phyloP scores from a whole-genome alignment of 2,797 vertebrate species.

The Fringilla coelebs region DNA sequence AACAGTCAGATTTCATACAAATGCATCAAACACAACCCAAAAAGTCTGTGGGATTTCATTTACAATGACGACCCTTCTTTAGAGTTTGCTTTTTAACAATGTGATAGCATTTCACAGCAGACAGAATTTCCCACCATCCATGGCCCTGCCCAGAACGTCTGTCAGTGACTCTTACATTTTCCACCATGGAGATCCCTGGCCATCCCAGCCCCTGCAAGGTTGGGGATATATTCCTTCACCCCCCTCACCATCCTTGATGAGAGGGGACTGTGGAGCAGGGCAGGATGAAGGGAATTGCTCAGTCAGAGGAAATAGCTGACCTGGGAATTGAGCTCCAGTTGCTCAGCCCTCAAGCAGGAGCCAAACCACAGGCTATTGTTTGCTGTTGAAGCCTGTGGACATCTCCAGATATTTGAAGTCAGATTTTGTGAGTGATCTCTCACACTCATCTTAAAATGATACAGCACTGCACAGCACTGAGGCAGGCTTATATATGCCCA shows the following conservation, averaged over 20 bases:
- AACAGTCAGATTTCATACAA: neutral
- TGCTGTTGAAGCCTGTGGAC: neutral
- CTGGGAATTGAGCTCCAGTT: neutral
- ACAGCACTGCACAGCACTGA: neutral
- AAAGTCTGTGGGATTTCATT: neutral
- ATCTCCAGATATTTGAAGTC: neutral
- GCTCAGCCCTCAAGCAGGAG: neutral
- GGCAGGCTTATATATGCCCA: neutral
- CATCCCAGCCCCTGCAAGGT: neutral
- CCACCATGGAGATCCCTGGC: accelerated
- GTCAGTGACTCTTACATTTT: accelerated
- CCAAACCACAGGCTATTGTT: conserved; percentile 8
- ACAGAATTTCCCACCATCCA: neutral
- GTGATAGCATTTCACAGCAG: neutral
- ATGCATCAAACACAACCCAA: neutral
- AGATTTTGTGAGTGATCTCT: neutral
- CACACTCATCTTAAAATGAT: neutral
- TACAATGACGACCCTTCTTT: neutral
- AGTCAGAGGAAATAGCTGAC: neutral
- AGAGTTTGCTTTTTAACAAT: neutral
- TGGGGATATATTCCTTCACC: neutral
- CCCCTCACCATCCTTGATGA: accelerated
- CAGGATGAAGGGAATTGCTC: neutral
- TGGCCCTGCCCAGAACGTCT: neutral
- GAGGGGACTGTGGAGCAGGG: neutral